Evolutionary conservation across 2,888 invertebrate genomes (phyloP), one percentile per base, ranked within the genome.

Genomic region (Dysmachus trigonus): DNA sequence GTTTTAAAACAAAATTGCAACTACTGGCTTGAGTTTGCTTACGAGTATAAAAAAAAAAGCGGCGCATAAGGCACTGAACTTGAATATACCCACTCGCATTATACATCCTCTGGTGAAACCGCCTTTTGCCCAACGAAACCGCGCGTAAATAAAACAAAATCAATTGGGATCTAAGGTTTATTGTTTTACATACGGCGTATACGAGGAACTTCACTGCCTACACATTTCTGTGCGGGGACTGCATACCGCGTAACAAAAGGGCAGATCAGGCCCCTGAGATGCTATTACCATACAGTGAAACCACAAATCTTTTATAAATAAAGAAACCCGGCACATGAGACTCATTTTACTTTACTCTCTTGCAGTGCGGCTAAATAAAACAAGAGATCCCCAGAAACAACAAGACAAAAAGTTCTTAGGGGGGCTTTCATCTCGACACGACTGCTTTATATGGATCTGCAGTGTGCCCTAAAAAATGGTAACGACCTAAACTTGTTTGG

Each of bases 381-480:
- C 62, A 62, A 62, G 62, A 27, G 62, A 10, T 62, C 62, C 62
- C 62, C 22, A 22, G n/a, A n/a, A n/a, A n/a, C 7, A 27, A 10
- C 62, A 27, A 62, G 62, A 62, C 62, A 62, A 62, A 62, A 62
- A 62, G 62, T 62, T 62, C 62, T 62, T 62, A 62, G 62, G 53
- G n/a, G 41, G 62, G 62, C 62, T 62, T 62, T 62, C 53, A 53
- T 47, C 53, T 81, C 6, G 62, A 33, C 53, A 31, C 53, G 53
- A 62, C 62, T n/a, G 81, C 81, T 62, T 18, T 18, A 62, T 53
- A 62, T 81, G 81, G 53, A 81, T 22, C 81, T 81, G 31, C 15
- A 81, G 81, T 18, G 35, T 62, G 81, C 81, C 81, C 62, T 53
- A 30, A 62, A 62, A 62, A 81, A 62, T 41, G 51, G 35, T 81